phyloP scores from a whole-genome alignment of 2,888 invertebrate species.

The Polylopha cassiicola region DNA sequence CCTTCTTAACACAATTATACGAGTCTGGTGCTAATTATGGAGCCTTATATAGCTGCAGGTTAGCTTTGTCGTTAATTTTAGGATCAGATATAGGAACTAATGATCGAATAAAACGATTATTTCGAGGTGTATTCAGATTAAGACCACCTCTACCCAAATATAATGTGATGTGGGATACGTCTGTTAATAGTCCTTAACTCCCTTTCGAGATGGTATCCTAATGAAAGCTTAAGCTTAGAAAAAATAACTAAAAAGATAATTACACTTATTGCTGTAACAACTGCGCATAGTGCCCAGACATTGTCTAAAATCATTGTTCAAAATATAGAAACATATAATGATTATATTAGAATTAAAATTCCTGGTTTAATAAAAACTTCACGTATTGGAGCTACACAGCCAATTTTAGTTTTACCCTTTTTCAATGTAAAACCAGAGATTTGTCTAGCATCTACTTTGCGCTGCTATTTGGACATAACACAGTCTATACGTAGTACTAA shows the following conservation, averaged over 20 bases:
- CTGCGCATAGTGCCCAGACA: too few species aligned
- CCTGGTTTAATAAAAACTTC: too few species aligned
- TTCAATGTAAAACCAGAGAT: too few species aligned
- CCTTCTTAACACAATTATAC: slow-evolving; percentile 1
- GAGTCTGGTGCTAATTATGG: slow-evolving; percentile 4
- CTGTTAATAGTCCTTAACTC: background rate
- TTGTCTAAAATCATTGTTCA: too few species aligned
- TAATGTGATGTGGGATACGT: slow-evolving; percentile 1
- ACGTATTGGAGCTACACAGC: too few species aligned
- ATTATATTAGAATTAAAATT: too few species aligned
- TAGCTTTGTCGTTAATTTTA: background rate
- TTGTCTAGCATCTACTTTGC: too few species aligned
- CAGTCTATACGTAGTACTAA: too few species aligned
- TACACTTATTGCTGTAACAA: too few species aligned
- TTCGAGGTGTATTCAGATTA: slow-evolving; percentile 1
- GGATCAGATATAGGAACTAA: background rate
- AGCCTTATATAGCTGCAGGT: slow-evolving; percentile 1
- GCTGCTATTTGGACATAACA: too few species aligned
- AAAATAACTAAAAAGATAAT: slow-evolving; percentile 1
- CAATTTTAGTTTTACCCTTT: too few species aligned
- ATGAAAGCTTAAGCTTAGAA: background rate
- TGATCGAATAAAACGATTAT: slow-evolving; percentile 3
- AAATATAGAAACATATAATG: too few species aligned
- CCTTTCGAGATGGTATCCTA: background rate
- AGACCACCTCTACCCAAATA: slow-evolving; percentile 4